These are phyloP conservation scores for Lepidochitona cinerea DNA, from an alignment of 2,888 invertebrate species.

Conservation along the genomic window DNA sequence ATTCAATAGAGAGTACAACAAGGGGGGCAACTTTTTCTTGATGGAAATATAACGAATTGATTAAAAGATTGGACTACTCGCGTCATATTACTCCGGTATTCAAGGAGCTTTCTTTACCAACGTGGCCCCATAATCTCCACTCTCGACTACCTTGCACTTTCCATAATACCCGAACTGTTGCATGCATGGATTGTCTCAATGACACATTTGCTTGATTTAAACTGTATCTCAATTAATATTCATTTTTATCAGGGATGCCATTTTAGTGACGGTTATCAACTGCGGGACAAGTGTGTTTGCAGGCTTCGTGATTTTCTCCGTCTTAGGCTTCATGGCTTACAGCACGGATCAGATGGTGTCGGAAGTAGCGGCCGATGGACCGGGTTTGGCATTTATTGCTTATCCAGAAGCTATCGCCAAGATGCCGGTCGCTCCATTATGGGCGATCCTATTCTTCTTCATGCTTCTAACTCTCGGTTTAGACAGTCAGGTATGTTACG, in stretches of 20 bases:
- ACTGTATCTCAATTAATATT: neutral
- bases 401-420: constrained; percentile 66
- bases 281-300: constrained; percentile 68
- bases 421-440: constrained; percentile 62
- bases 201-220: too few species aligned
- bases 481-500: constrained; percentile 45
- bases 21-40: too few species aligned
- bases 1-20: too few species aligned
- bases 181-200: too few species aligned
- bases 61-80: too few species aligned
- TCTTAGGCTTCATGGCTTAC: constrained; percentile 76
- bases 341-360: constrained; percentile 61
- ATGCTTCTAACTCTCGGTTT: constrained; percentile 65
- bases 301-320: constrained; percentile 68
- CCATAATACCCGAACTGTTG: too few species aligned
- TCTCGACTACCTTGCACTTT: too few species aligned
- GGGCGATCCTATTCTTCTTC: constrained; percentile 67
- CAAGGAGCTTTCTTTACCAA: too few species aligned
- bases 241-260: constrained; percentile 53
- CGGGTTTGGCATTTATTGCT: constrained; percentile 65
- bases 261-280: constrained; percentile 65
- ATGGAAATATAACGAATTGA: too few species aligned
- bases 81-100: too few species aligned
- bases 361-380: constrained; percentile 66
- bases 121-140: too few species aligned